phyloP scores from a whole-genome alignment of 2,797 vertebrate genomes.

The Pachyuromys duprasi region DNA sequence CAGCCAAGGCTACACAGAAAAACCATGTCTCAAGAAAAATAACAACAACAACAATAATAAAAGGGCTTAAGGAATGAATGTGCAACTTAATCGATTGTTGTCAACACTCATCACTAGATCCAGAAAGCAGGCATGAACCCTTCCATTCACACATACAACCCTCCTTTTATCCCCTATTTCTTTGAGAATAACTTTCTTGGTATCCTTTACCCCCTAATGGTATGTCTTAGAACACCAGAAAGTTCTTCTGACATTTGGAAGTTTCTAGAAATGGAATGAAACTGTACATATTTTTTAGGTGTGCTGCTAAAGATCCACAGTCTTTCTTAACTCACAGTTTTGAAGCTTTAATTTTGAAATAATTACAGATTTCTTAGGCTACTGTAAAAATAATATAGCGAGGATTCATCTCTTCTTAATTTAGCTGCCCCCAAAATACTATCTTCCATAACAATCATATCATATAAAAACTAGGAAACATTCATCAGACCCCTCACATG shows the following conservation, averaged over 20 bases:
- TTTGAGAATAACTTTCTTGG: neutral
- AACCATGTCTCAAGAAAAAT: too few relatives aligned
- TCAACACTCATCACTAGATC: neutral
- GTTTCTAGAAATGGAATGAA: constrained; percentile 36
- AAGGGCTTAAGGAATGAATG: neutral
- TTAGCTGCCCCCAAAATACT: neutral
- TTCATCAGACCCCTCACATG: too few relatives aligned
- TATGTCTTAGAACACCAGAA: neutral
- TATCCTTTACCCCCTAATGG: neutral
- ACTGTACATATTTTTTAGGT: neutral
- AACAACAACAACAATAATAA: neutral
- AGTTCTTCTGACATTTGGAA: neutral
- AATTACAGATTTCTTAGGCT: constrained; percentile 20
- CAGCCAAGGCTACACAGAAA: too few relatives aligned
- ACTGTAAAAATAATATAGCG: neutral
- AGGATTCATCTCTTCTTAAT: neutral
- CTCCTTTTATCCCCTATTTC: neutral
- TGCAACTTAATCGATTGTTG: neutral
- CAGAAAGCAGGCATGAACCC: neutral
- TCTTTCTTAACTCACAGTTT: constrained; percentile 7
- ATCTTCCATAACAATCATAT: neutral
- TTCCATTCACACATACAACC: neutral
- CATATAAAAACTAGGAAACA: neutral
- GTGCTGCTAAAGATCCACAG: neutral
- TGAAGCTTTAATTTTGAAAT: neutral